Evolutionary conservation across 2,113 vertebrate species (phyloP).

Genomic region (Manacus vitellinus): DNA sequence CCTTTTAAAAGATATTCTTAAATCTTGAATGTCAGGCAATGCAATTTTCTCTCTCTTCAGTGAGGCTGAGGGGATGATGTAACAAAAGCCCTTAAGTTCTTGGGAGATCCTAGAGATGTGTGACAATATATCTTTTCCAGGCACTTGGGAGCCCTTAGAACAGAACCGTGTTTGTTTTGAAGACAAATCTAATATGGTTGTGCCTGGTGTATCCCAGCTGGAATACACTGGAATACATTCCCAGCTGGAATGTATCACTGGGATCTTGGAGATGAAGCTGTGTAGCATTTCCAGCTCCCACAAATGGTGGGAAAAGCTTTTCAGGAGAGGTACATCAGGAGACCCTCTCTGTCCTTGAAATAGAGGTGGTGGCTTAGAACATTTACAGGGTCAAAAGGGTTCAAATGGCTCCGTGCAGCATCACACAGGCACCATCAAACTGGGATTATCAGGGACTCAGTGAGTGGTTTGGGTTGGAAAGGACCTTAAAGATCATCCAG

Average conservation of each 20-base stretch:
- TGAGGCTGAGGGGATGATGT: neutral
- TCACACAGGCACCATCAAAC: neutral
- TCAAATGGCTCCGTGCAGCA: neutral
- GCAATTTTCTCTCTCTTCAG: neutral
- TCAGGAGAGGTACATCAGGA: neutral
- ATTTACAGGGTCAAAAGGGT: neutral
- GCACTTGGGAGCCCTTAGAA: neutral
- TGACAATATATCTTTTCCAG: neutral
- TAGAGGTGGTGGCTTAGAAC: neutral
- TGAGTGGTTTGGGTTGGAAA: neutral
- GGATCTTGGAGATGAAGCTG: neutral
- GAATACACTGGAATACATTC: neutral
- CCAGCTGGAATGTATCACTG: neutral
- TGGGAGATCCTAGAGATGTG: constrained; percentile 5
- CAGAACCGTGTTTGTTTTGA: neutral
- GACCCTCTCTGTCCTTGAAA: neutral
- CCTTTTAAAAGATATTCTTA: neutral
- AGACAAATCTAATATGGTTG: neutral
- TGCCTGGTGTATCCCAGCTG: neutral
- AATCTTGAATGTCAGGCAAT: neutral
- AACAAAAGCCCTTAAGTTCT: neutral
- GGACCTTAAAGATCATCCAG: neutral
- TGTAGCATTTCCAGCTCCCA: neutral
- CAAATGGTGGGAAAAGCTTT: neutral
- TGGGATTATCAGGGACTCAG: neutral